Base-by-base conservation (phyloP, 2,797 vertebrate genomes). In the Leuciscus waleckii region DNA sequence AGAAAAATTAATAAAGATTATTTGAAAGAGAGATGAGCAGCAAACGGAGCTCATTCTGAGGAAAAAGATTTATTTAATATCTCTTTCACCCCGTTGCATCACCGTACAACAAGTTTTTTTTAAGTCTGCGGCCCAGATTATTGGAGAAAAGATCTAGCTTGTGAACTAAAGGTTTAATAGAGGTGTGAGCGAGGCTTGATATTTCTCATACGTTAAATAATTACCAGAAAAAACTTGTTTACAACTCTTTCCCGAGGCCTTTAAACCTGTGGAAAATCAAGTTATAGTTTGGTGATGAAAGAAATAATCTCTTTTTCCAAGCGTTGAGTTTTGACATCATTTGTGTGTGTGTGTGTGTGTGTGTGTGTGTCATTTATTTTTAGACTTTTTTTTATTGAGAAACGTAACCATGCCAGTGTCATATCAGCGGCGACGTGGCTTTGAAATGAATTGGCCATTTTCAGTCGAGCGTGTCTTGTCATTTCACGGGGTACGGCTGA, bases 61-160 rank as follows among this genome's bases (percentile, higher is more conserved):
- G 84, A 74, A 85, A 89, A 91, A 91, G 84, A 89, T 90, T 91
- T 90, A 89, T 79, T 70, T 86, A 89, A 91, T 91, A 84, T 92
- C 85, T 87, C 32, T 94, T 94, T 93, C 93, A 91, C 5, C 41
- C 83, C 90, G 89, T 94, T 94, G 92, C 94, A 92, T 94, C 93
- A 93, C 91, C 51, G 29, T 17, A 54, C 83, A 32, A 81, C 85
- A 75, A 86, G 71, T 79, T 87, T 85, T 89, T 89, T 35, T 29
- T 29, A 29, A 90, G 84, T 88, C 87, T 69, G 79, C 74, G 37
- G 77, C 85, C 46, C 83, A 69, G 84, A 82, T 84, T 67, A 78
- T 63, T 32, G 79, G 14, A 83, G 80, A 75, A 86, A 73, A 76
- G 19, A 68, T 79, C 49, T 43, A 61, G 67, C 58, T 35, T 29